Evolutionary conservation across 92 coral and sea anemone genomes (phyloP).

Genomic region (Scolanthus callimorphus): DNA sequence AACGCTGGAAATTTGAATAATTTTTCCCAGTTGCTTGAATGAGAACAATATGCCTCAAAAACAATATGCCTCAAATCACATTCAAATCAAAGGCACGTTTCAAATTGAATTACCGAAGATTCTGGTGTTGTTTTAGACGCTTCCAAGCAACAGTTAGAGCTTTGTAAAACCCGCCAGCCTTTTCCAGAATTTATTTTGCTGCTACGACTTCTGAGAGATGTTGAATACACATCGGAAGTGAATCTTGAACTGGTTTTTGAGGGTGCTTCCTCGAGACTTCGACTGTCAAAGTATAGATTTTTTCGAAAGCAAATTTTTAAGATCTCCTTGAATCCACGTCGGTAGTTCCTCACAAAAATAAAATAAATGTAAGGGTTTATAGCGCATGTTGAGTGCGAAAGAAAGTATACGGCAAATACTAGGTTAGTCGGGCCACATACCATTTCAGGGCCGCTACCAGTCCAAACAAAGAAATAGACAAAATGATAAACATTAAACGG

Average conservation of each 20-base stretch:
- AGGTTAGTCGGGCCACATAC: not conserved
- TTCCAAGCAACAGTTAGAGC: not conserved
- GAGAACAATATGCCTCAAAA: too few relatives aligned
- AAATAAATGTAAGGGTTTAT: slow-evolving; percentile 29
- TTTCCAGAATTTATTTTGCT: not conserved
- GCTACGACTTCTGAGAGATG: not conserved
- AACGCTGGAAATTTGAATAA: not conserved
- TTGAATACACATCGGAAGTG: not conserved
- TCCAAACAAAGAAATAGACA: slow-evolving; percentile 1
- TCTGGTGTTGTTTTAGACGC: not conserved
- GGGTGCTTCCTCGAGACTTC: not conserved
- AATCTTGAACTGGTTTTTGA: not conserved
- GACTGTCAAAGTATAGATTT: not conserved
- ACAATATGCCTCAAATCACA: not conserved
- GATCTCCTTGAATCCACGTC: slow-evolving; percentile 4
- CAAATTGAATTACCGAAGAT: not conserved
- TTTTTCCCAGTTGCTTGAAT: too few relatives aligned
- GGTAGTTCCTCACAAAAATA: slow-evolving; percentile 24
- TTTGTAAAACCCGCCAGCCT: too few relatives aligned
- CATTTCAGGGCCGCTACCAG: not conserved
- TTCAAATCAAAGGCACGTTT: not conserved
- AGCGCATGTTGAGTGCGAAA: slow-evolving; percentile 14
- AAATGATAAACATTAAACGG: slow-evolving; percentile 11
- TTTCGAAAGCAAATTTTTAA: not conserved
- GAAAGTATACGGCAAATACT: slow-evolving; percentile 3